phyloP scores from a whole-genome alignment of 2,113 vertebrate species.

The Chaenocephalus aceratus region DNA sequence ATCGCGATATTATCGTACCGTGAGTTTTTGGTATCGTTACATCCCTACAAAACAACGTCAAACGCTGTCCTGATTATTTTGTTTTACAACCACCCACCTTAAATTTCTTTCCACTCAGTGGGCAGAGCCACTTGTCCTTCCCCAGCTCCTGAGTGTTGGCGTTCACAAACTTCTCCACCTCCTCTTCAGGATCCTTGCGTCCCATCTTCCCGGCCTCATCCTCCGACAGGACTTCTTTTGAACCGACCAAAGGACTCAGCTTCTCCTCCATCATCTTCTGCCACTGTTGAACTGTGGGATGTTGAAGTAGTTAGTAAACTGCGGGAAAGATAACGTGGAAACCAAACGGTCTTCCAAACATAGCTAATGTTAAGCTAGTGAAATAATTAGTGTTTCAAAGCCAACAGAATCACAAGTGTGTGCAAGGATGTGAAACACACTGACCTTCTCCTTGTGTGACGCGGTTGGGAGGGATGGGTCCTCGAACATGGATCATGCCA shows the following conservation, averaged over 20 bases:
- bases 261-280: constrained; percentile 93
- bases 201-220: constrained; percentile 93
- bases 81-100: constrained; percentile 80
- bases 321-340: background rate
- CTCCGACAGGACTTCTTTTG: constrained; percentile 90
- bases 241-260: constrained; percentile 86
- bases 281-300: constrained; percentile 88
- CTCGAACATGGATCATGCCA: constrained; percentile 93
- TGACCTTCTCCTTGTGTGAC: constrained; percentile 91
- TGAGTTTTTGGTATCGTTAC: no score
- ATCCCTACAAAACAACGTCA: no score
- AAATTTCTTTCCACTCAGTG: constrained; percentile 96
- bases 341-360: no score
- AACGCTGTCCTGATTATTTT: background rate
- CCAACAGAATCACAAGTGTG: background rate
- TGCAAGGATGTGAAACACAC: background rate
- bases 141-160: constrained; percentile 95
- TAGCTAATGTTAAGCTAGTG: background rate
- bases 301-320: background rate
- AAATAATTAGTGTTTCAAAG: background rate
- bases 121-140: constrained; percentile 96
- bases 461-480: constrained; percentile 92
- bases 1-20: no score
- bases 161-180: constrained; percentile 94
- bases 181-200: constrained; percentile 91